A percentile compares a stretch with the other conserved stretches of the same genome.
phyloP scores from a whole-genome alignment of 2,888 invertebrate species.

The Volucella bombylans region DNA sequence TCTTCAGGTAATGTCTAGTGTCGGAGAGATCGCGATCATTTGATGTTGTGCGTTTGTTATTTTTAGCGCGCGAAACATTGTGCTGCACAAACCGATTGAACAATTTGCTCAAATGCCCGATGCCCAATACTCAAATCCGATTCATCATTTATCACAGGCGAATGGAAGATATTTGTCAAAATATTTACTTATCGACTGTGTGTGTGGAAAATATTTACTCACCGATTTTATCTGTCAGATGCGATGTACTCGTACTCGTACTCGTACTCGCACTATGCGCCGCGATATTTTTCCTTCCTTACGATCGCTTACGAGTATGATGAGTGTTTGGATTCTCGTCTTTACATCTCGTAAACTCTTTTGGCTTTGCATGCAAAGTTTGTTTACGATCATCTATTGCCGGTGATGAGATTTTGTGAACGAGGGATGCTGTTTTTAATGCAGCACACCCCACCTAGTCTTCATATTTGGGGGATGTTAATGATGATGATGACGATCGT shows the following conservation, averaged over 20 bases:
- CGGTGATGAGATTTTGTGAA: constrained; percentile 44
- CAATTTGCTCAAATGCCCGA: constrained; percentile 69
- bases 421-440: constrained; percentile 3
- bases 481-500: neutral
- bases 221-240: constrained; percentile 68
- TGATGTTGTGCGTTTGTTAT: constrained; percentile 68
- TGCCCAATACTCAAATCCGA: constrained; percentile 1
- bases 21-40: constrained; percentile 27
- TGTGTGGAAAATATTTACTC: constrained; percentile 73
- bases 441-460: constrained; percentile 42
- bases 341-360: constrained; percentile 61
- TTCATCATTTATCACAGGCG: constrained; percentile 71
- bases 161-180: constrained; percentile 73
- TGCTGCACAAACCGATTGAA: constrained; percentile 65
- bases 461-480: neutral
- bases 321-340: constrained; percentile 70
- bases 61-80: constrained; percentile 47
- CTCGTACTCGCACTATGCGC: neutral
- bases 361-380: constrained; percentile 57
- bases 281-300: constrained; percentile 62
- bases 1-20: constrained; percentile 54
- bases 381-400: constrained; percentile 65
- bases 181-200: constrained; percentile 72
- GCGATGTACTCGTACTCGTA: constrained; percentile 48
- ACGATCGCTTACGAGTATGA: constrained; percentile 70